A percentile compares a stretch with the other conserved stretches of the same genome.
Evolutionary conservation across 2,113 vertebrate species (phyloP).

Genomic region (Malurus melanocephalus): DNA sequence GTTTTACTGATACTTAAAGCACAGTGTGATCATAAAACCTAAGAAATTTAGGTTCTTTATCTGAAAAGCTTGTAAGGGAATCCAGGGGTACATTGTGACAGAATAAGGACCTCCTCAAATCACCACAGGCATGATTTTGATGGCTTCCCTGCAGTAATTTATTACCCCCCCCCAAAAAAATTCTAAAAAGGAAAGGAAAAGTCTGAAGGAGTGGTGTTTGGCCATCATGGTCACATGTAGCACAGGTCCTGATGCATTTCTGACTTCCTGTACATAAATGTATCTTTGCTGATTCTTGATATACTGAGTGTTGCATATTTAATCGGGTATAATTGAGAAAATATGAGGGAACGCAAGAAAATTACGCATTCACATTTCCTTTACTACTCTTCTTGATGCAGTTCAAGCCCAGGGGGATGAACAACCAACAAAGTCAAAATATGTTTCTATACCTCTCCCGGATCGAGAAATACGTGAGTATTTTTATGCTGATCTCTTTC

Average conservation of each 20-base stretch:
- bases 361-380: neutral
- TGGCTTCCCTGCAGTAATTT: neutral
- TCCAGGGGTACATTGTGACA: neutral
- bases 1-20: neutral
- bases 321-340: neutral
- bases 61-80: neutral
- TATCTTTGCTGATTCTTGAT: neutral
- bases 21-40: neutral
- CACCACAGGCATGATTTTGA: neutral
- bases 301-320: neutral
- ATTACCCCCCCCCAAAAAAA: neutral
- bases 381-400: neutral
- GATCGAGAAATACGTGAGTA: conserved; percentile 30
- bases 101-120: neutral
- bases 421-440: neutral
- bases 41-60: neutral
- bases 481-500: neutral
- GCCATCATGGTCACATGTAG: neutral
- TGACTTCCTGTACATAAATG: neutral
- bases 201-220: neutral
- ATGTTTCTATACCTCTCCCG: neutral
- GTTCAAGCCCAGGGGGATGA: conserved; percentile 30
- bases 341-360: neutral
- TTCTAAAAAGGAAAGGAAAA: neutral
- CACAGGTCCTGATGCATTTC: neutral